A percentile compares a stretch with the other conserved stretches of the same genome.
phyloP scores from a whole-genome alignment of 37 sponge, comb jelly and placozoan species.

The Cliona cf. orientalis region DNA sequence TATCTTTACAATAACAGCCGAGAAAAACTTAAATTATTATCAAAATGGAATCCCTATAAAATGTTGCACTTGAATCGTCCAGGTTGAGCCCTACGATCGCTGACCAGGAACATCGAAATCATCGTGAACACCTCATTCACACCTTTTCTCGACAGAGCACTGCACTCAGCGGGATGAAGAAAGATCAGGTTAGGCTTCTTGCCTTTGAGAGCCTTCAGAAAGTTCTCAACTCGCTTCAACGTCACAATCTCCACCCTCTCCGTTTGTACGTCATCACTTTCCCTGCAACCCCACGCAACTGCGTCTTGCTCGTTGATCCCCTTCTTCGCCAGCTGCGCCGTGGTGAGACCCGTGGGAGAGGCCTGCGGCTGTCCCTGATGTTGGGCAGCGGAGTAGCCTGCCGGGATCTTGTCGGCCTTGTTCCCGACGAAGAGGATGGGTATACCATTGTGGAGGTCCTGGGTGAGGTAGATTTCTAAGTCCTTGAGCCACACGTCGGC shows the following conservation, averaged over 20 bases:
- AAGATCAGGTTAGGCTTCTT: not conserved
- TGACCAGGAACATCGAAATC: not conserved
- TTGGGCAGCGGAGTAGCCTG: not conserved
- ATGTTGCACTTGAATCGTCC: too few relatives aligned
- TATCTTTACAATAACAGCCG: too few relatives aligned
- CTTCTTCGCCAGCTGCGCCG: not conserved
- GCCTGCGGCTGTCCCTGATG: not conserved
- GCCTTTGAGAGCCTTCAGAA: too few relatives aligned
- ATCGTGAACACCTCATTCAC: not conserved
- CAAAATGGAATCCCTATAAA: too few relatives aligned
- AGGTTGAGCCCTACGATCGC: too few relatives aligned
- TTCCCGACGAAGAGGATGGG: constrained; percentile 28
- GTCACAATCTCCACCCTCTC: not conserved
- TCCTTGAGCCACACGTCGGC: constrained; percentile 21
- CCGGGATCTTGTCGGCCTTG: not conserved
- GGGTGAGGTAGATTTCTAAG: constrained; percentile 8
- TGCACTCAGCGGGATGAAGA: constrained; percentile 11
- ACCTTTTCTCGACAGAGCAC: constrained; percentile 12
- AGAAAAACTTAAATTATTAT: too few relatives aligned
- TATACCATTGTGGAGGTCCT: not conserved
- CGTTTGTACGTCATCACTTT: not conserved
- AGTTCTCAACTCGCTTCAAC: not conserved
- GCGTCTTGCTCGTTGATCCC: not conserved
- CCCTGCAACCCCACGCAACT: not conserved
- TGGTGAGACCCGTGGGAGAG: not conserved